A percentile compares a stretch with the other conserved stretches of the same genome.
Conservation (phyloP, 2,113 vertebrate species). For the Sapayoa aenigma region DNA sequence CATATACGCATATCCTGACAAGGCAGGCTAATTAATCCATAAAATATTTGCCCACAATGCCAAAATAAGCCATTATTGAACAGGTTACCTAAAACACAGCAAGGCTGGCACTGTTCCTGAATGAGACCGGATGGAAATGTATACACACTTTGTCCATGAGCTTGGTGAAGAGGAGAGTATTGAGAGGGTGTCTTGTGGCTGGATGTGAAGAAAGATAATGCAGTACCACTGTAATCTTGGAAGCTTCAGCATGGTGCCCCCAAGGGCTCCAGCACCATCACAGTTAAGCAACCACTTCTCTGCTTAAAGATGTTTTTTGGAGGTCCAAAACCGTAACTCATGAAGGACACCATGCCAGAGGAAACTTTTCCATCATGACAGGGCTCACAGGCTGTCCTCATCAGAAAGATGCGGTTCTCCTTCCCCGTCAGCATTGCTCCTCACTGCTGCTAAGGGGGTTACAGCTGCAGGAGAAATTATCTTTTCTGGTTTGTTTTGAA, state of each 20-base stretch:
- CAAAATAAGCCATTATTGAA: constrained; percentile 30
- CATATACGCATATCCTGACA: constrained; percentile 4
- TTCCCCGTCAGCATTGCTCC: background rate
- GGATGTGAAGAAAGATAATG: background rate
- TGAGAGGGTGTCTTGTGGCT: background rate
- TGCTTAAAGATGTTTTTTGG: background rate
- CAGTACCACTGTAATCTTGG: background rate
- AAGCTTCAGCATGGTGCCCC: background rate
- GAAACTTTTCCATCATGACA: background rate
- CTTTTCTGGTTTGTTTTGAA: background rate
- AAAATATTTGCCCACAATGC: constrained; percentile 20
- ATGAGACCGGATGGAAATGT: background rate
- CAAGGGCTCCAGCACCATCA: background rate
- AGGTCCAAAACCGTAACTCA: background rate
- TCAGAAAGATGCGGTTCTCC: background rate
- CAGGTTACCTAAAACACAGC: constrained; percentile 33
- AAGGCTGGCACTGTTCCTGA: constrained; percentile 19
- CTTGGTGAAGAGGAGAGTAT: background rate
- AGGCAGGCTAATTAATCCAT: constrained; percentile 29
- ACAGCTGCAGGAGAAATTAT: background rate
- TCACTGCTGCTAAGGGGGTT: background rate
- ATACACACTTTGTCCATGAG: background rate
- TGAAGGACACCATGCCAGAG: background rate
- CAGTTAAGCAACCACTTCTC: background rate
- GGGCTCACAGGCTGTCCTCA: background rate